These are phyloP conservation scores for Chloebia gouldiae DNA, from an alignment of 2,113 vertebrate genomes.

Conservation along the genomic window DNA sequence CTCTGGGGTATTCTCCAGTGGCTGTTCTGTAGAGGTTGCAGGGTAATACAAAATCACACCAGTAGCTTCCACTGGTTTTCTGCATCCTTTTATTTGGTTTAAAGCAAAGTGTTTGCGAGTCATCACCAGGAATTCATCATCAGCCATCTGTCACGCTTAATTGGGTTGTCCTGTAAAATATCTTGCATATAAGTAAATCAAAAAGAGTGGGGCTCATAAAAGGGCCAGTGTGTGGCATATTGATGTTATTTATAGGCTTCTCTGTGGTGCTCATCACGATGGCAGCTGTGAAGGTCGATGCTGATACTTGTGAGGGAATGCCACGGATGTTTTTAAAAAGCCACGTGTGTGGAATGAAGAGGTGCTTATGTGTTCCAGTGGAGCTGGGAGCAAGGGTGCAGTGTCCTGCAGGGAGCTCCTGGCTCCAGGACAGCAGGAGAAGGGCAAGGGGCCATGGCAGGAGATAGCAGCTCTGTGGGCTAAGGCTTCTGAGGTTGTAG, in stretches of 20 bases:
- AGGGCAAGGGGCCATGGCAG: neutral
- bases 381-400: neutral
- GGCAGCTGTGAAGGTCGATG: neutral
- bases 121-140: neutral
- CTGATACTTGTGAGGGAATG: neutral
- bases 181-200: conserved; percentile 21
- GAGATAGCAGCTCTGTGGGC: accelerated
- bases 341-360: neutral
- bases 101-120: neutral
- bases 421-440: accelerated
- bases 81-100: neutral
- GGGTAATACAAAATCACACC: neutral
- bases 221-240: neutral
- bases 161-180: conserved; percentile 19
- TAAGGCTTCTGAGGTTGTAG: neutral
- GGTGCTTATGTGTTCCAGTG: accelerated
- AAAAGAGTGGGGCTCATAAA: neutral
- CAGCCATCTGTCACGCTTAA: neutral
- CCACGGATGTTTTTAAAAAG: neutral
- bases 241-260: conserved; percentile 26
- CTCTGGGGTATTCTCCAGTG: neutral
- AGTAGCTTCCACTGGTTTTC: neutral
- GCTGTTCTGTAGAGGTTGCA: neutral
- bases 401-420: neutral
- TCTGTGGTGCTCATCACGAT: neutral